Evolutionary conservation across 2,888 invertebrate genomes (phyloP).

Genomic region (Himalopsyche anomala): DNA sequence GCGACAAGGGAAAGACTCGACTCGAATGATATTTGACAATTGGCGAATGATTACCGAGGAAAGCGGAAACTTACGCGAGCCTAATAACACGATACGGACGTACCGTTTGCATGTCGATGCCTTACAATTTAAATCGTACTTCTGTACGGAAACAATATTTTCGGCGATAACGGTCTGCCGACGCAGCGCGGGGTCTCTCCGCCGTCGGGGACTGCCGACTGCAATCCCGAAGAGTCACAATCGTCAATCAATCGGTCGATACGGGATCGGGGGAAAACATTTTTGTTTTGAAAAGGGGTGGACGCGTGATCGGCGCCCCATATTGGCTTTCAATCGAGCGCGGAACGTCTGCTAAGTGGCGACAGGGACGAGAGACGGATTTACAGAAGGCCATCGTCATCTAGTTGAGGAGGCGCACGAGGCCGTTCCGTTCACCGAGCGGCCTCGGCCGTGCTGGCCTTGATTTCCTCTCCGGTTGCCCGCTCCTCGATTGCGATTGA

Average conservation of each 20-base stretch:
- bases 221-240: slow-evolving; percentile 36
- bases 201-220: slow-evolving; percentile 1
- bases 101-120: background rate
- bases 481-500: slow-evolving; percentile 63
- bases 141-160: background rate
- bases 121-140: background rate
- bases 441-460: slow-evolving; percentile 57
- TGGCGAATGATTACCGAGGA: slow-evolving; percentile 27
- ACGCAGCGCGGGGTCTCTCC: background rate
- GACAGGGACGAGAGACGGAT: slow-evolving; percentile 55
- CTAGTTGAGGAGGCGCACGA: slow-evolving; percentile 64
- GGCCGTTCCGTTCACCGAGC: slow-evolving; percentile 60
- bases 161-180: background rate
- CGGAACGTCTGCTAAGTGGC: slow-evolving; percentile 62
- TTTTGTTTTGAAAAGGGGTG: slow-evolving; percentile 47
- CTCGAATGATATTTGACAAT: slow-evolving; percentile 31
- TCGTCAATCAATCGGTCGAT: slow-evolving; percentile 48
- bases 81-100: background rate
- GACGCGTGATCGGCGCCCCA: slow-evolving; percentile 56
- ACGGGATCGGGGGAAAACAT: slow-evolving; percentile 46
- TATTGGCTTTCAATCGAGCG: slow-evolving; percentile 60
- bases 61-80: slow-evolving; percentile 23
- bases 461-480: slow-evolving; percentile 49
- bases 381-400: slow-evolving; percentile 65
- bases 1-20: slow-evolving; percentile 10